phyloP scores from a whole-genome alignment of 2,888 invertebrate species.

The Leptinotarsa peninsularis region DNA sequence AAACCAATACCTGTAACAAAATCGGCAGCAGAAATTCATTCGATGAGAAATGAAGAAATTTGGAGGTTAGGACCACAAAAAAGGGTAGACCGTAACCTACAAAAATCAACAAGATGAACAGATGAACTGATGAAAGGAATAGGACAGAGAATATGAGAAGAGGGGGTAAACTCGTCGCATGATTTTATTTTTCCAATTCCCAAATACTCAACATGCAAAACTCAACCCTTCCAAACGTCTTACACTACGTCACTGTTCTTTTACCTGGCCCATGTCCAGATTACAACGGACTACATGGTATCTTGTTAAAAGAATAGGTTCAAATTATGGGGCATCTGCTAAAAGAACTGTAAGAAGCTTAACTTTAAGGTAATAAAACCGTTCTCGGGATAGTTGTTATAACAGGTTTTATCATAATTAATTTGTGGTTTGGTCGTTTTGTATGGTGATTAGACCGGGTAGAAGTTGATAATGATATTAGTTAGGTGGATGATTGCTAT shows the following conservation, averaged over 20 bases:
- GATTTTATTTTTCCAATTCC: neutral
- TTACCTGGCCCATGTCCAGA: slow-evolving; percentile 35
- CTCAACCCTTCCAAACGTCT: neutral
- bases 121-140: too few relatives aligned
- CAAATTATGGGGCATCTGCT: slow-evolving; percentile 50
- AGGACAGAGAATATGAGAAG: too few relatives aligned
- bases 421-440: slow-evolving; percentile 47
- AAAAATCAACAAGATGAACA: too few relatives aligned
- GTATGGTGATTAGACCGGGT: slow-evolving; percentile 42
- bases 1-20: too few relatives aligned
- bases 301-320: slow-evolving; percentile 52
- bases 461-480: slow-evolving; percentile 45
- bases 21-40: too few relatives aligned
- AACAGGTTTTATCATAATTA: slow-evolving; percentile 51
- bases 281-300: slow-evolving; percentile 41
- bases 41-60: too few relatives aligned
- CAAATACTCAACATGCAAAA: neutral
- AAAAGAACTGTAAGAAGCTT: slow-evolving; percentile 48
- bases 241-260: slow-evolving; percentile 28
- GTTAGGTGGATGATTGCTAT: slow-evolving; percentile 31
- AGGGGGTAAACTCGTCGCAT: too few relatives aligned
- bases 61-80: too few relatives aligned
- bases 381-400: slow-evolving; percentile 46
- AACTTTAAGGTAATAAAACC: slow-evolving; percentile 47
- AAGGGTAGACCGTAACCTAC: too few relatives aligned